Base-by-base conservation (phyloP, 2,797 vertebrate species). In the Pangasius krempfi region DNA sequence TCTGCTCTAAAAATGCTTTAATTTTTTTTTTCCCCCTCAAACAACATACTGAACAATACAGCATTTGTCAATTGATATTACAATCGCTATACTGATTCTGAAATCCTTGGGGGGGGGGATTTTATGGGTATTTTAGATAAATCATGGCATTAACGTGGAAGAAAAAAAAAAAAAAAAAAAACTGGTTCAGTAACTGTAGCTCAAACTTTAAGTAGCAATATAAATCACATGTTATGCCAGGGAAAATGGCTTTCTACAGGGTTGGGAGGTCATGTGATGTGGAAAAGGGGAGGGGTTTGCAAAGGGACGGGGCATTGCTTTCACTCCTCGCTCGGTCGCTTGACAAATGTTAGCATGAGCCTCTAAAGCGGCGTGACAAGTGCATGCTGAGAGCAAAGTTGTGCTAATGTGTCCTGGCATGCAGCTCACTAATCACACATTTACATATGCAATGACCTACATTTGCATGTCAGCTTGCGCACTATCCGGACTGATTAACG, bases 371-470 rank as follows among this genome's bases (percentile, higher is more conserved):
- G 95, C 96, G 96, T 98, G 98, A 98, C 98, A 98, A 96, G 97
- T 96, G 95, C 98, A 97, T 97, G 98, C 98, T 98, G 98, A 97
- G 98, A 97, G 97, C 97, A 97, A 96, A 97, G 97, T 97, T 97
- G 97, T 92, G 94, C 98, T 99, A 99, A 99, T 98, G 97, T 97
- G 97, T 97, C 97, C 97, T 99, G 98, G 98, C 98, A 97, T 97
- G 97, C 96, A 95, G 96, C 97, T 97, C 96, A 93, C 96, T 98
- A 99, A 99, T 99, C 97, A 97, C 98, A 98, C 98, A 99, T 99
- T 99, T 99, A 99, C 98, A 99, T 99, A 99, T 99, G 98, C 98
- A 99, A 99, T 99, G 98, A 99, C 98, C 98, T 99, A 99, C 96
- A 99, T 99, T 98, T 99, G 98, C 98, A 99, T 99, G 98, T 99